phyloP scores from a whole-genome alignment of 1,140 invertebrate genomes.

The Papilio machaon region DNA sequence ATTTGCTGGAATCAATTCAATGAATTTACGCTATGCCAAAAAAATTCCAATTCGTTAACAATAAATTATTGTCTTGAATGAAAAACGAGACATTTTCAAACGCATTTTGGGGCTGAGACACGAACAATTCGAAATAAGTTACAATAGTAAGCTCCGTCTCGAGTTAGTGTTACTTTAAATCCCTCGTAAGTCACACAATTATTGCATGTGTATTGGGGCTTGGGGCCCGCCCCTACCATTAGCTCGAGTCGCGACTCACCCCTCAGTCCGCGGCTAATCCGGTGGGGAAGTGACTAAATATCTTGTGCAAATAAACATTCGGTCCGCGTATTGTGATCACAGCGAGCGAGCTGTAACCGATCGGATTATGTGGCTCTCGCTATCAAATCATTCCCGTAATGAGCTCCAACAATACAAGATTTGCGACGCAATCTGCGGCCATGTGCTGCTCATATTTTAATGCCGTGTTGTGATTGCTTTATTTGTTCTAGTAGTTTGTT shows the following conservation, averaged over 20 bases:
- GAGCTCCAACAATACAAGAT: constrained; percentile 62
- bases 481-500: constrained; percentile 16
- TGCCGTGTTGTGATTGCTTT: not conserved
- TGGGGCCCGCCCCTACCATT: constrained; percentile 71
- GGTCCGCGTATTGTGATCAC: constrained; percentile 66
- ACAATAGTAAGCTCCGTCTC: constrained; percentile 37
- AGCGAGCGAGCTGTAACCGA: constrained; percentile 69
- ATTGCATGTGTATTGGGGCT: constrained; percentile 58
- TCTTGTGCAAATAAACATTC: constrained; percentile 81
- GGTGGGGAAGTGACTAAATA: constrained; percentile 79
- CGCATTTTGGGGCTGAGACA: not conserved
- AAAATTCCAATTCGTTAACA: not conserved
- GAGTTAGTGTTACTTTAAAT: constrained; percentile 49
- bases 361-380: constrained; percentile 74
- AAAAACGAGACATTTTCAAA: constrained; percentile 8
- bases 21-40: not conserved
- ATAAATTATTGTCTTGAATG: not conserved
- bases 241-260: constrained; percentile 60
- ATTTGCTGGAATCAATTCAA: not conserved
- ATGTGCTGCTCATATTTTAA: constrained; percentile 43
- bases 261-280: constrained; percentile 74
- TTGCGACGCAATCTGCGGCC: constrained; percentile 56
- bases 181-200: constrained; percentile 67
- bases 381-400: constrained; percentile 65
- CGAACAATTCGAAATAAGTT: constrained; percentile 30